These are phyloP conservation scores for Spea multiplicata DNA, from an alignment of 2,113 vertebrate species.

Conservation along the genomic window DNA sequence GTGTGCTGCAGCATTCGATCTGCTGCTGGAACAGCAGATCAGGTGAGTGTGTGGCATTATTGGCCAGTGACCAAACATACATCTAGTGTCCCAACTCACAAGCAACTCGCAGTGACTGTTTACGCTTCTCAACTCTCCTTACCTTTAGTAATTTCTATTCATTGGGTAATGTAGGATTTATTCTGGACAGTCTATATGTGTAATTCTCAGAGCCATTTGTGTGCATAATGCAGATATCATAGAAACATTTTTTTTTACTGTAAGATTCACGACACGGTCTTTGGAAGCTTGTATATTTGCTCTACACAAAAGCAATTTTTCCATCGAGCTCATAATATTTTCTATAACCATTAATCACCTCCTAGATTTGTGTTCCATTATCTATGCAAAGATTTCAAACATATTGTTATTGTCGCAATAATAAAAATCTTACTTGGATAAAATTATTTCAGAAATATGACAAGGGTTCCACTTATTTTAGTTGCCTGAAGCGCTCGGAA, in stretches of 20 bases:
- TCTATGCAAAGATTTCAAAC: slow-evolving; percentile 38
- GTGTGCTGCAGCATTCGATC: too few relatives aligned
- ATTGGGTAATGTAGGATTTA: too few relatives aligned
- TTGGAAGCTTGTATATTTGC: background rate
- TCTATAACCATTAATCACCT: slow-evolving; percentile 41
- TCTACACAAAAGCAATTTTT: slow-evolving; percentile 11
- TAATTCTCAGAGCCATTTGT: background rate
- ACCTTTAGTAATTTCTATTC: too few relatives aligned
- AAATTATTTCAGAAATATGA: slow-evolving; percentile 42
- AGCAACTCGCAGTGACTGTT: too few relatives aligned
- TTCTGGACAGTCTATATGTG: too few relatives aligned
- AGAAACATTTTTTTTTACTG: background rate
- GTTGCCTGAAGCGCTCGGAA: slow-evolving; percentile 32
- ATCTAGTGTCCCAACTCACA: too few relatives aligned
- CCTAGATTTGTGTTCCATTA: slow-evolving; percentile 26
- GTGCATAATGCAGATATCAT: background rate
- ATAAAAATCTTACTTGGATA: slow-evolving; percentile 44
- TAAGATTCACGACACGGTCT: background rate
- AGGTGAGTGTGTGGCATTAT: too few relatives aligned
- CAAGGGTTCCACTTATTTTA: slow-evolving; percentile 33
- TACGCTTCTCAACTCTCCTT: too few relatives aligned
- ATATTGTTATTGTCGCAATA: slow-evolving; percentile 45
- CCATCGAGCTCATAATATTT: slow-evolving; percentile 9
- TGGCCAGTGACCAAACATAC: too few relatives aligned
- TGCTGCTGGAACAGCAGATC: too few relatives aligned